Conservation (phyloP, 2,113 vertebrate genomes). For the Orcinus orca region DNA sequence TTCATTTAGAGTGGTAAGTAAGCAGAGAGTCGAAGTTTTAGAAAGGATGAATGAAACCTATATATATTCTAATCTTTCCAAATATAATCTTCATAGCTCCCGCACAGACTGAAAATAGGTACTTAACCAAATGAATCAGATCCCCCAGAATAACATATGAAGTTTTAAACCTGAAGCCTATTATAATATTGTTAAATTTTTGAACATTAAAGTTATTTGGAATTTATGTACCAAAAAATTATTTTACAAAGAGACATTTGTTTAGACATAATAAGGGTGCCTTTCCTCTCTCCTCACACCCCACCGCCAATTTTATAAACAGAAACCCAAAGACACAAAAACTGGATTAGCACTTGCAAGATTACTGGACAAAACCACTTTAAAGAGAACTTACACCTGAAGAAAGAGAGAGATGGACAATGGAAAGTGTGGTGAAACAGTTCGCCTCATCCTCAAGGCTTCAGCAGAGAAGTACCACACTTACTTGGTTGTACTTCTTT, state of each 20-base stretch:
- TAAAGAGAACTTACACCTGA: neutral
- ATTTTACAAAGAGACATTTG: neutral
- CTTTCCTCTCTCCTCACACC: neutral
- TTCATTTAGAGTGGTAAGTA: neutral
- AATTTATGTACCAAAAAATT: neutral
- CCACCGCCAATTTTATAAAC: neutral
- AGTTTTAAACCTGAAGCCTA: constrained; percentile 31
- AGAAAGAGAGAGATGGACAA: neutral
- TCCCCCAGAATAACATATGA: constrained; percentile 28
- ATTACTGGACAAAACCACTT: neutral
- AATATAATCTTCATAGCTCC: constrained; percentile 36
- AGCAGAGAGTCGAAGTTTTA: constrained; percentile 43
- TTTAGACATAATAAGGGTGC: neutral
- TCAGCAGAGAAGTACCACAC: neutral
- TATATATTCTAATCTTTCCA: constrained; percentile 19
- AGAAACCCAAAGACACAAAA: constrained; percentile 1
- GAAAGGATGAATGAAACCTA: constrained; percentile 49
- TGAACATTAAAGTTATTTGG: constrained; percentile 17
- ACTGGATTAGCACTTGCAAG: neutral
- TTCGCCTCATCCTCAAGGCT: neutral
- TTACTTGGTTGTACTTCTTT: neutral
- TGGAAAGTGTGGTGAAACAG: neutral
- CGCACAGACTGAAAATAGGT: constrained; percentile 59
- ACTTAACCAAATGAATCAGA: constrained; percentile 55
- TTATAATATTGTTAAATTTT: constrained; percentile 4